These are phyloP conservation scores for Esox masquinongy DNA, from an alignment of 2,797 vertebrate genomes.

Conservation along the genomic window DNA sequence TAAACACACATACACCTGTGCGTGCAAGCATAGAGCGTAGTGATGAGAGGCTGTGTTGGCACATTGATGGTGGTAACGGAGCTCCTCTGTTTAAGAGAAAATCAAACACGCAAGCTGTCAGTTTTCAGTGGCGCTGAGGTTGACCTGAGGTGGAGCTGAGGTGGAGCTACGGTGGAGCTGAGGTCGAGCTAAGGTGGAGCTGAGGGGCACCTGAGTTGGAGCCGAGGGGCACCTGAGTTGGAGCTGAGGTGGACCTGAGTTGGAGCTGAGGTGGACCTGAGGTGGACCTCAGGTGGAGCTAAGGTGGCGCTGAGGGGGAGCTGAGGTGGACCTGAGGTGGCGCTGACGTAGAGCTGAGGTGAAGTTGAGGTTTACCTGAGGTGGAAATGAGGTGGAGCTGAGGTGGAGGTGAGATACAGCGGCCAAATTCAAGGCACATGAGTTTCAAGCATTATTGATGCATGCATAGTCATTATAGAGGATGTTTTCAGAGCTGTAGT, in stretches of 20 bases:
- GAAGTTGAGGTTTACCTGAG: constrained; percentile 45
- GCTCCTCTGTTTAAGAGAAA: constrained; percentile 34
- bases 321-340: constrained; percentile 45
- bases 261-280: background rate
- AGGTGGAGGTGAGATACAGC: constrained; percentile 17
- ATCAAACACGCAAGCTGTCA: constrained; percentile 64
- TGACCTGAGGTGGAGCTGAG: constrained; percentile 36
- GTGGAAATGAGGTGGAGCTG: constrained; percentile 41
- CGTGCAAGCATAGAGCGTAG: constrained; percentile 30
- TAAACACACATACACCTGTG: constrained; percentile 18
- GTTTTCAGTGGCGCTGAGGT: constrained; percentile 34
- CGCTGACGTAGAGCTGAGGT: constrained; percentile 37
- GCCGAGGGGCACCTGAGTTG: no score
- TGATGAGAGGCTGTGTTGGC: constrained; percentile 54
- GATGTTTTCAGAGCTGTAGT: no score
- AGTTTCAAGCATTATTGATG: no score
- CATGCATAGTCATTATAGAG: no score
- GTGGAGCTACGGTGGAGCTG: constrained; percentile 40
- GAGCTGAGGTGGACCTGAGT: constrained; percentile 16
- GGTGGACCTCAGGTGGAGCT: background rate
- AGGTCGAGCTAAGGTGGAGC: background rate
- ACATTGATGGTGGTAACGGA: constrained; percentile 33
- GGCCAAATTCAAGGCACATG: constrained; percentile 5
- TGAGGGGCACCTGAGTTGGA: background rate
- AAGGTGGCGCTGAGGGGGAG: constrained; percentile 15